phyloP scores from a whole-genome alignment of 2,797 vertebrate species.

The Darevskia mixta region DNA sequence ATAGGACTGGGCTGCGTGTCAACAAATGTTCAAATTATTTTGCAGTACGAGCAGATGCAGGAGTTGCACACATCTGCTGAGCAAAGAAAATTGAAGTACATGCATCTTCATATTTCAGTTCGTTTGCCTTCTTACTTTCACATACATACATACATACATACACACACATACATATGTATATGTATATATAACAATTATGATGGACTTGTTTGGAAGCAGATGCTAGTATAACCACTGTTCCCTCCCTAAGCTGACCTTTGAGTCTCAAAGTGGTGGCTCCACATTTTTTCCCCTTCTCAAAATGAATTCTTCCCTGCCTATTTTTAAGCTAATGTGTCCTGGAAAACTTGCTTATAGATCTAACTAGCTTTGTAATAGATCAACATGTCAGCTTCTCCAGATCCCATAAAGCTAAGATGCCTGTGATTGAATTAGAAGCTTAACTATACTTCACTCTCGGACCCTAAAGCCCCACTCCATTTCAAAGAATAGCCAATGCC shows the following conservation, averaged over 20 bases:
- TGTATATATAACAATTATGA: background rate
- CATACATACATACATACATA: background rate
- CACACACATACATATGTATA: background rate
- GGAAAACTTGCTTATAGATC: slow-evolving; percentile 30
- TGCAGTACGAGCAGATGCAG: background rate
- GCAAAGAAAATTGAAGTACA: background rate
- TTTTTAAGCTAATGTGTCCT: slow-evolving; percentile 35
- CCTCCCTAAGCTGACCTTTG: background rate
- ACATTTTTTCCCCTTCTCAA: background rate
- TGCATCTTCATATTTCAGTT: background rate
- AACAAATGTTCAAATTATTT: slow-evolving; percentile 14
- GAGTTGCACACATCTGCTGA: background rate
- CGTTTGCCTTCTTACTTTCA: background rate
- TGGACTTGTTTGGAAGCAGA: slow-evolving; percentile 1
- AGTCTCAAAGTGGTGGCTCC: slow-evolving; percentile 31
- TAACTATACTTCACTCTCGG: slow-evolving; percentile 52
- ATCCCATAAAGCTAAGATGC: slow-evolving; percentile 59
- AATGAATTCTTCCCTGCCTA: slow-evolving; percentile 39
- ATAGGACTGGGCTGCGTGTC: background rate
- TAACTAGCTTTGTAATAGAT: slow-evolving; percentile 43
- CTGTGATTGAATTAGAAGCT: slow-evolving; percentile 66
- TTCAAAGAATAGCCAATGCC: slow-evolving; percentile 59
- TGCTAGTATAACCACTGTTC: background rate
- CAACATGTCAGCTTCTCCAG: slow-evolving; percentile 32
- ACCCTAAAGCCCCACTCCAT: slow-evolving; percentile 53